phyloP scores from a whole-genome alignment of 2,797 vertebrate genomes.

The Melopsittacus undulatus region DNA sequence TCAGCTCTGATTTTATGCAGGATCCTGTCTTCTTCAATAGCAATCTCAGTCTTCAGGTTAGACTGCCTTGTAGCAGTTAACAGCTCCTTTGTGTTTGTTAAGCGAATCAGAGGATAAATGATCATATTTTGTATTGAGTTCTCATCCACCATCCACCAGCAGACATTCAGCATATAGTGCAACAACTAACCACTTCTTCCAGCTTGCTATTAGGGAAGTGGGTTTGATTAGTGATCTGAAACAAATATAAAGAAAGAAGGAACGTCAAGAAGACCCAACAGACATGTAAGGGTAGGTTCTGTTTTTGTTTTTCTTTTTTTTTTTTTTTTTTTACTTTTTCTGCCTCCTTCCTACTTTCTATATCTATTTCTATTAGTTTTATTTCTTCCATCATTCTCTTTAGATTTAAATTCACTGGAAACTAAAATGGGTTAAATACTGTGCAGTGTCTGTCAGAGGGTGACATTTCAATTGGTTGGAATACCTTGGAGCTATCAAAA shows the following conservation, averaged over 20 bases:
- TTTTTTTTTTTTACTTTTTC: neutral
- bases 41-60: neutral
- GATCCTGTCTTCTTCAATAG: neutral
- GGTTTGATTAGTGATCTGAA: neutral
- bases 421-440: neutral
- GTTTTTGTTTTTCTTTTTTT: neutral
- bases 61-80: neutral
- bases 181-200: neutral
- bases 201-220: neutral
- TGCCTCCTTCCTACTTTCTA: neutral
- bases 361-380: neutral
- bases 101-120: rapidly evolving
- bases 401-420: neutral
- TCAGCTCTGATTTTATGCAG: neutral
- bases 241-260: neutral
- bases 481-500: neutral
- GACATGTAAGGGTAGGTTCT: too few species aligned
- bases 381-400: neutral
- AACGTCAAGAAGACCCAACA: neutral
- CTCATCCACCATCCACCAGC: neutral
- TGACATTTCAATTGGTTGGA: neutral
- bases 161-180: neutral
- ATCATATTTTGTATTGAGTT: neutral
- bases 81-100: neutral
- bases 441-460: neutral